A percentile compares a stretch with the other conserved stretches of the same genome.
Conservation (phyloP, 2,797 vertebrate genomes). For the Mycteria americana region DNA sequence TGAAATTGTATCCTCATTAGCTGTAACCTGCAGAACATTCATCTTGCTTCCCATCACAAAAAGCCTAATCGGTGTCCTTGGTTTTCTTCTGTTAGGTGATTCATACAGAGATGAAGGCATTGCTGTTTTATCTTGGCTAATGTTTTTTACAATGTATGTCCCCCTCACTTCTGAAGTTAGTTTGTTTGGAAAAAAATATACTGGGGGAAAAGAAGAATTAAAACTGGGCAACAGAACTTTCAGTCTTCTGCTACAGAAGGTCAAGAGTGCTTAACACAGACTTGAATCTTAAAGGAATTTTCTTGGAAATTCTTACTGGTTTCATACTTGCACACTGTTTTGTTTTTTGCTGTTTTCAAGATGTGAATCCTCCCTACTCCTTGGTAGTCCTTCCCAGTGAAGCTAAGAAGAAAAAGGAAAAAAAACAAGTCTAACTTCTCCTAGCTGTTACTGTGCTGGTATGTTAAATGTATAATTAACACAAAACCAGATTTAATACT, state of each 20-base stretch:
- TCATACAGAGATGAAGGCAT: not conserved
- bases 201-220: not conserved
- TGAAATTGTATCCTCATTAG: not conserved
- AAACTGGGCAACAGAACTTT: not conserved
- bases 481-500: not conserved
- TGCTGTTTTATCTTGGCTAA: not conserved
- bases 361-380: not conserved
- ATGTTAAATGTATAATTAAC: not conserved
- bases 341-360: not conserved
- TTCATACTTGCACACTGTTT: not conserved
- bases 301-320: not conserved
- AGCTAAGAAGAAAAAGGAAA: not conserved
- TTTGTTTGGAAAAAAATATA: not conserved
- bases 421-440: not conserved
- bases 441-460: not conserved
- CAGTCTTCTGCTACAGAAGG: not conserved
- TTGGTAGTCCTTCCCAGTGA: not conserved
- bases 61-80: not conserved
- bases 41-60: not conserved
- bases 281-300: not conserved
- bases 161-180: not conserved
- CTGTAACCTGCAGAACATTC: not conserved
- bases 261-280: not conserved
- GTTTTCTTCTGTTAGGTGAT: not conserved
- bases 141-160: not conserved